Evolutionary conservation across 1,140 invertebrate genomes (phyloP).

Genomic region (Pararge aegeria): DNA sequence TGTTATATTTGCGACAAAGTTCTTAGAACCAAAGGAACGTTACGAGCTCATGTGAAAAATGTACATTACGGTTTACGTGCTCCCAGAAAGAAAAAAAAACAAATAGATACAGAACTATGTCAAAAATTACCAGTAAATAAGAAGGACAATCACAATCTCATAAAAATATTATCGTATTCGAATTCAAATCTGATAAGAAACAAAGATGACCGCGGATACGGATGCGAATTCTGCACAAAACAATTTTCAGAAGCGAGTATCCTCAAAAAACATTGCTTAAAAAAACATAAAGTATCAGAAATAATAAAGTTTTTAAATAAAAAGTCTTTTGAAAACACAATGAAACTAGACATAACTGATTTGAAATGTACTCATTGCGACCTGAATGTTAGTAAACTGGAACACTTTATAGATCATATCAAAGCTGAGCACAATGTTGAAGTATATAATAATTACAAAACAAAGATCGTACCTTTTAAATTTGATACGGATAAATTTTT

Average conservation of each 20-base stretch:
- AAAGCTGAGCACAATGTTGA: conserved; percentile 41
- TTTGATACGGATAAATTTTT: conserved; percentile 48
- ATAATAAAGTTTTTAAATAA: conserved; percentile 40
- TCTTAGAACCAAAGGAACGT: no score
- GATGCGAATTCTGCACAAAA: conserved; percentile 50
- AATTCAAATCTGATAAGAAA: conserved; percentile 54
- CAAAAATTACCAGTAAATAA: conserved; percentile 32
- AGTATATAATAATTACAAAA: conserved; percentile 41
- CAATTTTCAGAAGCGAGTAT: conserved; percentile 42
- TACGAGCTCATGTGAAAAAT: no score
- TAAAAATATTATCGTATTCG: conserved; percentile 47
- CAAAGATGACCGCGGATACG: conserved; percentile 51
- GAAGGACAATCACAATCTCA: conserved; percentile 49
- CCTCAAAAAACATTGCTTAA: conserved; percentile 52
- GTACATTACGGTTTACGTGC: conserved; percentile 28
- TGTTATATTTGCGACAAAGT: no score
- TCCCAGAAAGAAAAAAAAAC: conserved; percentile 40
- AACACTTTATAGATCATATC: conserved; percentile 46
- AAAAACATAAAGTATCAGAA: conserved; percentile 51
- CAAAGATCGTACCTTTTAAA: conserved; percentile 53
- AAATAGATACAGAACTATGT: no score
- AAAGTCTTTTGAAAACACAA: conserved; percentile 44
- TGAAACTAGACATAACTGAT: conserved; percentile 57
- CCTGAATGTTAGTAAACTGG: conserved; percentile 30
- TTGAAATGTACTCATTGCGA: conserved; percentile 49